A percentile compares a stretch with the other conserved stretches of the same genome.
These are phyloP conservation scores for Ataeniobius toweri DNA, from an alignment of 2,797 vertebrate genomes.

Conservation along the genomic window DNA sequence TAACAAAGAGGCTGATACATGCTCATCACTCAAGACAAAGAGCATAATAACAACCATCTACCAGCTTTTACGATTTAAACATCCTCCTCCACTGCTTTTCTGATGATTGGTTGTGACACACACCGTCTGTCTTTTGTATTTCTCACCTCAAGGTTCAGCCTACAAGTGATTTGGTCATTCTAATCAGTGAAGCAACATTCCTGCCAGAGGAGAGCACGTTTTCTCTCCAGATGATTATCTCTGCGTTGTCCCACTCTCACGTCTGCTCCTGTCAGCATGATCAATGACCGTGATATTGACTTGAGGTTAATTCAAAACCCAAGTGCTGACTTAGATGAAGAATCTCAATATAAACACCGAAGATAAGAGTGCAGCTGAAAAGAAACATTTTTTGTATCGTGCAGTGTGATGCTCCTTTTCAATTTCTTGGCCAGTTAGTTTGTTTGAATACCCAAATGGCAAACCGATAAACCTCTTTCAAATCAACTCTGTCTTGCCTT, in stretches of 20 bases:
- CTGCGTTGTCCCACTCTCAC: slow-evolving; percentile 63
- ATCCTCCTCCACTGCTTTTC: not conserved
- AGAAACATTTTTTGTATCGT: slow-evolving; percentile 56
- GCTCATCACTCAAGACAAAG: not conserved
- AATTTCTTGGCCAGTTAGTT: slow-evolving; percentile 1
- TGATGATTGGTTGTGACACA: not conserved
- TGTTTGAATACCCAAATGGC: slow-evolving; percentile 12
- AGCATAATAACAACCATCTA: not conserved
- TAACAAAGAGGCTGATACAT: not conserved
- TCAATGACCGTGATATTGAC: slow-evolving; percentile 70
- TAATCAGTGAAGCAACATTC: slow-evolving; percentile 37
- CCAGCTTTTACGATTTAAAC: not conserved
- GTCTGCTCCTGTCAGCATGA: slow-evolving; percentile 66
- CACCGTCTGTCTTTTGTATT: not conserved
- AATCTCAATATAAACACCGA: slow-evolving; percentile 50
- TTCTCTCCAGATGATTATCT: slow-evolving; percentile 64
- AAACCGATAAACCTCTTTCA: slow-evolving; percentile 13
- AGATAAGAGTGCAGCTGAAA: slow-evolving; percentile 64
- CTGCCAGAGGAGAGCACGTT: slow-evolving; percentile 33
- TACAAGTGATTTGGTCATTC: slow-evolving; percentile 25
- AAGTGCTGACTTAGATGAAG: slow-evolving; percentile 59
- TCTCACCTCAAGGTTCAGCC: slow-evolving; percentile 26
- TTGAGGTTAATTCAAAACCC: slow-evolving; percentile 71
- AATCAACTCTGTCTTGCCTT: not conserved
- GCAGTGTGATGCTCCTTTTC: slow-evolving; percentile 33